Evolutionary conservation across 2,797 vertebrate genomes (phyloP), one percentile per base, ranked within the genome.

Genomic region (Ptychobarbus kaznakovi): DNA sequence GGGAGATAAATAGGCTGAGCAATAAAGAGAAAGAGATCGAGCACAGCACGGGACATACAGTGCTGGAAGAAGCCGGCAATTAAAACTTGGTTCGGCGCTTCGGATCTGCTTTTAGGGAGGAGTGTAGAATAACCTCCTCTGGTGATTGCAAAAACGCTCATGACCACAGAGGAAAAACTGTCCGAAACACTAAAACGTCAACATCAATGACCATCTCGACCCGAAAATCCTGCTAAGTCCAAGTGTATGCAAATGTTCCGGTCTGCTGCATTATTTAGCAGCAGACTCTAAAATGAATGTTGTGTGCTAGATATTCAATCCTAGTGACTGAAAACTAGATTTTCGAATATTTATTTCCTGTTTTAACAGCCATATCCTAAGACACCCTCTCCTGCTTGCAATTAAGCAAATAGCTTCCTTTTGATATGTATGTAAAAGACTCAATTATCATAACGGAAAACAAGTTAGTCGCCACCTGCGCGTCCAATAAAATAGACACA

Each of bases 211-310:
- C 63, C 44, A 25, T 86, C 80, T 85, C 18, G 3, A 46, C 38
- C 84, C 1, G 12, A 65, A 85, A 76, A 10, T 75, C 74, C 38
- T 28, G 10, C 49, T 44, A 74, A 53, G 35, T 80, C 80, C 80
- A 86, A 87, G 79, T 20, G 32, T 68, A 89, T 88, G 85, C 77
- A 87, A 88, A 88, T 89, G 77, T 28, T 11, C 28, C 10, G 11
- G 32, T 46, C 73, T 80, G 20, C 77, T 88, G 73, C 78, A 88
- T 86, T 85, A 89, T 89, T 84, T 76, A 88, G 84, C 51, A 82
- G 84, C 66, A 32, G 15, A 78, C 18, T 13, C 53, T 46, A 35
- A 56, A 74, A 87, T 42, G 22, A 81, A 70, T 44, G 12, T 38
- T 68, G 40, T 3, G 42, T 25, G 53, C 63, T 15, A 81, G 66